Evolutionary conservation across 1,140 invertebrate genomes (phyloP).

Genomic region (Caerostris extrusa): DNA sequence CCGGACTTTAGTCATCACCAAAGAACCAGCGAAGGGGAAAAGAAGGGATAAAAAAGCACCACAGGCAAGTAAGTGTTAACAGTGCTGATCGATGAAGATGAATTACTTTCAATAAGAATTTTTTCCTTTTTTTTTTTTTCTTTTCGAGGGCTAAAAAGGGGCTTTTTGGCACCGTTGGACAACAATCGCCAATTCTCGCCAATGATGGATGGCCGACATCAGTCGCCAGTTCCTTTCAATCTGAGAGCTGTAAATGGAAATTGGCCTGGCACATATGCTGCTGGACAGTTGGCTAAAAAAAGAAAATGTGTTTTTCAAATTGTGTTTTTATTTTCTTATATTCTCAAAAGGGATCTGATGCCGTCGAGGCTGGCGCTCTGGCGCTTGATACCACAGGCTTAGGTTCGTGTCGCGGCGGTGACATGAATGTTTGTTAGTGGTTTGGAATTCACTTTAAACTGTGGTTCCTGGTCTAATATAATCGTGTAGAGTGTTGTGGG

Average conservation of each 20-base stretch:
- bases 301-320: too few relatives aligned
- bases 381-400: too few relatives aligned
- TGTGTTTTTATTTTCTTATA: too few relatives aligned
- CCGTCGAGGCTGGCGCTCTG: too few relatives aligned
- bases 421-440: too few relatives aligned
- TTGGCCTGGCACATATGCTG: background rate
- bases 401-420: too few relatives aligned
- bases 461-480: too few relatives aligned
- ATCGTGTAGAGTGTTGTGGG: too few relatives aligned
- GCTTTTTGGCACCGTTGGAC: conserved; percentile 38
- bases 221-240: background rate
- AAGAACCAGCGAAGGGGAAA: background rate
- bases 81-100: conserved; percentile 63
- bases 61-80: background rate
- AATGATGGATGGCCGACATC: conserved; percentile 15
- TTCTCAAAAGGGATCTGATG: too few relatives aligned
- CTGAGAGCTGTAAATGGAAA: background rate
- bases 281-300: background rate
- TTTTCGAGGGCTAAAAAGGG: background rate
- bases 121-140: too few relatives aligned
- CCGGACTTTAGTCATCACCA: background rate
- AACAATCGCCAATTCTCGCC: background rate
- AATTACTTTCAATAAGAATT: background rate
- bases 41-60: too few relatives aligned
- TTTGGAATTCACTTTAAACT: too few relatives aligned